phyloP scores from a whole-genome alignment of 2,113 vertebrate genomes.

The Triplophysa rosa region DNA sequence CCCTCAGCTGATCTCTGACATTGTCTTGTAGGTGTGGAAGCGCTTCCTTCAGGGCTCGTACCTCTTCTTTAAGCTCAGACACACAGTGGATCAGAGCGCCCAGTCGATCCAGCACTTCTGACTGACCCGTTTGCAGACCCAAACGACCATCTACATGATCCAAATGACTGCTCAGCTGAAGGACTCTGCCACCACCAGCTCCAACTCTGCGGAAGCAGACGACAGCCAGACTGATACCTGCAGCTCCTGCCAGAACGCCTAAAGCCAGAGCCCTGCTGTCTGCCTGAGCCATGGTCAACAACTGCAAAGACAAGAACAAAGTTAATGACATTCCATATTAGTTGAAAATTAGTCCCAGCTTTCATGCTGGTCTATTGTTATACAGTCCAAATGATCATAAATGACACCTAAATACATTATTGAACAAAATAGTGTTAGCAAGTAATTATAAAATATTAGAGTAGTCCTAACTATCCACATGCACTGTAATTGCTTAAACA shows the following conservation, averaged over 20 bases:
- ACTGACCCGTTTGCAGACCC: conserved; percentile 69
- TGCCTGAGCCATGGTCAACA: conserved; percentile 78
- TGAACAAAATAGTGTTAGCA: too few relatives aligned
- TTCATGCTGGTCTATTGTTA: too few relatives aligned
- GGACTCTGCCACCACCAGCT: conserved; percentile 42
- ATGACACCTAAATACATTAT: not conserved
- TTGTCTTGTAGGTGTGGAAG: conserved; percentile 83
- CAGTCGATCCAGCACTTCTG: conserved; percentile 86
- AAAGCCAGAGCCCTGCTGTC: conserved; percentile 82
- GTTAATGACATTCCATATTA: not conserved
- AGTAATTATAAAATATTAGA: too few relatives aligned
- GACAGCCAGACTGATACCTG: conserved; percentile 82
- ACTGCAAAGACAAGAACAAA: conserved; percentile 44
- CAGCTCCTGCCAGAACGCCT: conserved; percentile 84
- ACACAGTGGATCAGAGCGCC: conserved; percentile 82
- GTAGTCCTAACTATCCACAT: too few relatives aligned
- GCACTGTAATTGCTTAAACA: too few relatives aligned
- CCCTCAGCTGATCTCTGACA: conserved; percentile 80
- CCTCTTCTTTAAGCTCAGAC: conserved; percentile 89
- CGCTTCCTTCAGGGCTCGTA: conserved; percentile 82
- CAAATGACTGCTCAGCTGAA: conserved; percentile 51
- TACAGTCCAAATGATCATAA: not conserved
- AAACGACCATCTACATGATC: conserved; percentile 47
- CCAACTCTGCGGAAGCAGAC: conserved; percentile 74
- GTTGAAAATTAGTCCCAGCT: too few relatives aligned